Percentiles rank a stretch among this genome's conserved stretches.
phyloP scores from a whole-genome alignment of 1,140 invertebrate species.

The Macrobrachium rosenbergii region DNA sequence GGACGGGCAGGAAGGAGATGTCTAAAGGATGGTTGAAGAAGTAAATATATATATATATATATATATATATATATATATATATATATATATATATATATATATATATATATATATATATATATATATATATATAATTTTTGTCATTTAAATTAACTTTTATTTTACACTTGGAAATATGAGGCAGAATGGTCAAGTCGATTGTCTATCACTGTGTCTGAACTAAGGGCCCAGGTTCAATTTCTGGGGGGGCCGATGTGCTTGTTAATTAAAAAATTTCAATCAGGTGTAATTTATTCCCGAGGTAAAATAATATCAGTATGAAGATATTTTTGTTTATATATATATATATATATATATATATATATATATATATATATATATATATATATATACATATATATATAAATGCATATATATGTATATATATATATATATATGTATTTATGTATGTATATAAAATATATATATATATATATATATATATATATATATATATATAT shows the following conservation, averaged over 20 bases:
- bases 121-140: no score
- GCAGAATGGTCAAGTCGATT: no score
- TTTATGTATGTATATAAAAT: background rate
- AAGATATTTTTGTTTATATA: no score
- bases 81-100: slow-evolving; percentile 22
- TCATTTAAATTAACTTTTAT: no score
- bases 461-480: slow-evolving; percentile 14
- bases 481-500: background rate
- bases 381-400: background rate
- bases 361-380: background rate
- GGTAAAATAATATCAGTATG: no score
- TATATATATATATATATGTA: background rate
- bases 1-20: no score
- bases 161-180: no score
- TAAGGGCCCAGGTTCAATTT: no score
- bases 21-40: background rate
- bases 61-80: slow-evolving; percentile 22
- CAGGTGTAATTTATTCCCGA: no score
- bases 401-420: background rate
- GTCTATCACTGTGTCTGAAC: no score
- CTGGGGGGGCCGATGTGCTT: no score
- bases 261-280: no score
- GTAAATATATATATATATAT: slow-evolving; percentile 22
- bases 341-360: background rate
- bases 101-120: slow-evolving; percentile 14